A percentile compares a stretch with the other conserved stretches of the same genome.
These are phyloP conservation scores for Drosophila paranaensis DNA, from an alignment of 2,888 invertebrate genomes.

Conservation along the genomic window DNA sequence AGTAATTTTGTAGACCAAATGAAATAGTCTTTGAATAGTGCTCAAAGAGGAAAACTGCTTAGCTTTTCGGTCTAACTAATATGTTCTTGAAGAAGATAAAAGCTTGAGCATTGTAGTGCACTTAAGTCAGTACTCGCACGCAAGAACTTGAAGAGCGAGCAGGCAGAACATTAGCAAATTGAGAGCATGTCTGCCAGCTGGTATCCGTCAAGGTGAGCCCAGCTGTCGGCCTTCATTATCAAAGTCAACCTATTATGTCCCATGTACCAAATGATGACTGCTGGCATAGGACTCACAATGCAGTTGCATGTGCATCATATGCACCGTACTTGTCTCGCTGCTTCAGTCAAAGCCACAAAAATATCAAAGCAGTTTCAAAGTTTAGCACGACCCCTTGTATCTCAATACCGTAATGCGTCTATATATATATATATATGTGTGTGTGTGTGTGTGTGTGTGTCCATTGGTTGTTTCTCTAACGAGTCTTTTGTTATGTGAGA, in stretches of 20 bases:
- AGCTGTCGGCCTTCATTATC: constrained; percentile 44
- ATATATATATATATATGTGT: background rate
- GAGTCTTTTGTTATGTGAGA: constrained; percentile 71
- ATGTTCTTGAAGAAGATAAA: too few species aligned
- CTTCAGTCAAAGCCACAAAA: constrained; percentile 44
- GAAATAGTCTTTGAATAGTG: too few species aligned
- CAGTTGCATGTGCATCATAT: background rate
- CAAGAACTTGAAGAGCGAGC: background rate
- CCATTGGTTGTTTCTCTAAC: constrained; percentile 53
- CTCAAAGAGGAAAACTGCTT: too few species aligned
- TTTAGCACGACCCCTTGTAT: constrained; percentile 36
- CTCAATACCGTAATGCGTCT: constrained; percentile 41
- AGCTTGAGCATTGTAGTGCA: background rate
- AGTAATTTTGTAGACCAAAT: too few species aligned
- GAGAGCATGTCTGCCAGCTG: constrained; percentile 17
- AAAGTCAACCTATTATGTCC: constrained; percentile 63
- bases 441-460: constrained; percentile 7
- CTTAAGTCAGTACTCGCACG: background rate
- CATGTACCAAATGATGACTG: constrained; percentile 59
- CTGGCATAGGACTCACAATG: constrained; percentile 40
- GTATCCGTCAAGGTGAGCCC: constrained; percentile 19
- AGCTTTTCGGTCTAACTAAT: too few species aligned
- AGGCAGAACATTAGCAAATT: constrained; percentile 26
- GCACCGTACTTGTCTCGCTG: background rate
- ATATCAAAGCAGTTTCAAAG: constrained; percentile 52